These are phyloP conservation scores for Microdon myrmicae DNA, from an alignment of 2,888 invertebrate species.

Conservation along the genomic window DNA sequence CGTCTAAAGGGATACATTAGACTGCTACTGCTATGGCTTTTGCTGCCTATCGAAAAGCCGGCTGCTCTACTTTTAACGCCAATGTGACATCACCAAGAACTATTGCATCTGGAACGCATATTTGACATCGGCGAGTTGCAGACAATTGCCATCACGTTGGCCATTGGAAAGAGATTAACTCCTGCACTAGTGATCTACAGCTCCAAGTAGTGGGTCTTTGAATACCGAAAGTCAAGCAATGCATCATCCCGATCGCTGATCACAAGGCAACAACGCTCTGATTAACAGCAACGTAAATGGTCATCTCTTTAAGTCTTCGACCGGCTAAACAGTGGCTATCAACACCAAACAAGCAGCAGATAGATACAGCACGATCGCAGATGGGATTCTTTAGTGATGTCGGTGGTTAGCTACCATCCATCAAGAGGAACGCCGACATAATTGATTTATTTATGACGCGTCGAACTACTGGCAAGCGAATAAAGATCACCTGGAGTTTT, in stretches of 20 bases:
- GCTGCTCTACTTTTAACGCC: conserved; percentile 35
- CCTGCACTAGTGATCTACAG: conserved; percentile 35
- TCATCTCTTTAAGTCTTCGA: conserved; percentile 30
- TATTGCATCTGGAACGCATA: conserved; percentile 39
- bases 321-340: conserved; percentile 34
- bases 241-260: conserved; percentile 27
- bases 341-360: conserved; percentile 36
- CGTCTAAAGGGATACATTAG: conserved; percentile 25
- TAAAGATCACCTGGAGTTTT: conserved; percentile 32
- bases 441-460: conserved; percentile 55
- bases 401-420: not conserved
- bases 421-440: conserved; percentile 49
- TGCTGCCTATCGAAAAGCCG: conserved; percentile 1
- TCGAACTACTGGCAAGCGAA: conserved; percentile 27
- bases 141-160: conserved; percentile 33
- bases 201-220: conserved; percentile 29
- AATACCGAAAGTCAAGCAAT: conserved; percentile 47
- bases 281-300: conserved; percentile 40
- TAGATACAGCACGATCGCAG: conserved; percentile 39
- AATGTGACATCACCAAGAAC: conserved; percentile 26
- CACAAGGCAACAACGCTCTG: conserved; percentile 26
- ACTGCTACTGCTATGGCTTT: not conserved
- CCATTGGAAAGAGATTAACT: conserved; percentile 21
- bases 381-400: conserved; percentile 8
- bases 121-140: conserved; percentile 10